Evolutionary conservation across 2,113 vertebrate genomes (phyloP), one percentile per base, ranked within the genome.

Genomic region (Tympanuchus pallidicinctus): DNA sequence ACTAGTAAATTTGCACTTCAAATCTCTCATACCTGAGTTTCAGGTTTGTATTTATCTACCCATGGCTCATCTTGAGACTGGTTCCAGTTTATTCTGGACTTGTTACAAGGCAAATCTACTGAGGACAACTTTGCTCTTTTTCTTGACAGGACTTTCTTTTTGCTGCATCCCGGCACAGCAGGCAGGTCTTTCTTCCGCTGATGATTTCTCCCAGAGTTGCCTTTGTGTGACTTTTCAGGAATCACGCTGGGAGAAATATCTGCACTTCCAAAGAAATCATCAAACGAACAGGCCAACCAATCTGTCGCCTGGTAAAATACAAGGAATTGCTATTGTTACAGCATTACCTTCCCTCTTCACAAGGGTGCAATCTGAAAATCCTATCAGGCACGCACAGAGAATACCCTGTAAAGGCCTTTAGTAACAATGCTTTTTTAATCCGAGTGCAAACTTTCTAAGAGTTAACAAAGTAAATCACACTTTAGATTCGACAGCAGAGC

Each of bases 31-130:
- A 99, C 99, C 98, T 99, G 99, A 70, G 96, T 98, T 77, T 94
- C 77, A 7, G 99, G 99, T 12, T 91, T 92, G 93, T 99, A 97
- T 91, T 98, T 98, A 90, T 99, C 98, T 94, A 99, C 98, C 99
- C 99, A 99, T 0, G 98, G 96, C 63, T 98, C 98, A 92, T 98
- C 95, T 60, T 96, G 97, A 82, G 96, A 77, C 2, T 86, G 81
- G 45, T 50, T 83, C 11, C 45, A 59, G 4, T 81, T 79, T 63
- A 94, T 93, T 50, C 90, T 96, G 69, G 82, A 59, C 42, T 52
- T 45, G 79, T 73, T 73, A 48, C 45, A 47, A 42, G 82, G 93
- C n/a, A 86, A 79, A 42, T 97, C 95, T 12, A 34, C 79, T 13
- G 77, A 82, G 34, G 83, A 43, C 0, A 48, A 36, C 10, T 98